phyloP scores from a whole-genome alignment of 2,797 vertebrate genomes.

The Epinephelus coioides region DNA sequence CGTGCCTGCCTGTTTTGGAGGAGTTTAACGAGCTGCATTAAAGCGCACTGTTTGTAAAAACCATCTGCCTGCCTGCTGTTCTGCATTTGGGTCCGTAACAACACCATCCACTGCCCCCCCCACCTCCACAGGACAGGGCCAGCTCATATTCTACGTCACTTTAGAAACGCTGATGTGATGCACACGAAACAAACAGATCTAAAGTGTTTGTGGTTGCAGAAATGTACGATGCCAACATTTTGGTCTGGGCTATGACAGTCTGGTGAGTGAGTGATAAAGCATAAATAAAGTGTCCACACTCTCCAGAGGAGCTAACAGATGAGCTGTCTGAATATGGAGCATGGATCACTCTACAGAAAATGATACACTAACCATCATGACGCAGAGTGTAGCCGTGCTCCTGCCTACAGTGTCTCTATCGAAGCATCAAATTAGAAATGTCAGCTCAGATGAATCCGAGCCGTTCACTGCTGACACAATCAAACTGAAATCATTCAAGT shows the following conservation, averaged over 20 bases:
- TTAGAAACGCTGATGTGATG: no score
- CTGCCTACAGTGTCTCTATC: slow-evolving; percentile 16
- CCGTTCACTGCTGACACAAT: slow-evolving; percentile 10
- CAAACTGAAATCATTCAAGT: slow-evolving; percentile 6
- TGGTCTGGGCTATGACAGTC: neutral
- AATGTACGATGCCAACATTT: no score
- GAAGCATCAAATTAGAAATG: slow-evolving; percentile 57
- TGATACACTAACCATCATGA: neutral
- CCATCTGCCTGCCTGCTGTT: no score
- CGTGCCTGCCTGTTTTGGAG: no score
- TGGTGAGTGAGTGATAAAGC: neutral
- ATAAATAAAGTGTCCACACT: neutral
- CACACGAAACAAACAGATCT: no score
- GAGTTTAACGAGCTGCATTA: no score
- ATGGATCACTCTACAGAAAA: slow-evolving; percentile 5
- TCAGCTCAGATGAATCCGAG: slow-evolving; percentile 39
- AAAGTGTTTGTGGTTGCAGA: no score
- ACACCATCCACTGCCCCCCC: no score
- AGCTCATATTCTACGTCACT: no score
- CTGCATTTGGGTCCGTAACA: no score
- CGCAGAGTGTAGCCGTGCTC: slow-evolving; percentile 6
- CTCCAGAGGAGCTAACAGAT: neutral
- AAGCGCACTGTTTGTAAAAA: no score
- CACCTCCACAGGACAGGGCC: no score
- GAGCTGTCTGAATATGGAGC: neutral